A percentile compares a stretch with the other conserved stretches of the same genome.
These are phyloP conservation scores for Aporrectodea caliginosa DNA, from an alignment of 1,140 invertebrate genomes.

Conservation along the genomic window DNA sequence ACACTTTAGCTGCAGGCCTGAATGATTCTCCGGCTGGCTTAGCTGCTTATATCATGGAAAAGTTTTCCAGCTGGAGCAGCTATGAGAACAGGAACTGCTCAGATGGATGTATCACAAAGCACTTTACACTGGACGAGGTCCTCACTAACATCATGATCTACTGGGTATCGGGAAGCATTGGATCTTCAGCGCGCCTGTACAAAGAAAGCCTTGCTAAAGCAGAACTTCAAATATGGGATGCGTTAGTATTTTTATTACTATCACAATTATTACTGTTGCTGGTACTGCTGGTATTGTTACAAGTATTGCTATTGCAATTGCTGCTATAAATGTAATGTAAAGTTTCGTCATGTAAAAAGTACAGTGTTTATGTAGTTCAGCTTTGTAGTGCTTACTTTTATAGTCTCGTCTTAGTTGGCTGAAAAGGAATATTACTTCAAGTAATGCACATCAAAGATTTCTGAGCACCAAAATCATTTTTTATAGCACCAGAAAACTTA, in stretches of 20 bases:
- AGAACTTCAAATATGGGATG: slow-evolving; percentile 56
- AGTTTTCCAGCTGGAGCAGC: slow-evolving; percentile 76
- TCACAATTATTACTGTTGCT: slow-evolving; percentile 28
- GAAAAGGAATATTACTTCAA: too few species aligned
- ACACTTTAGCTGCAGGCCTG: slow-evolving; percentile 11
- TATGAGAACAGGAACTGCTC: background rate
- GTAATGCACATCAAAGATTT: too few species aligned
- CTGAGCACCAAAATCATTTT: too few species aligned
- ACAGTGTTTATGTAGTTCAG: background rate
- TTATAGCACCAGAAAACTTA: too few species aligned
- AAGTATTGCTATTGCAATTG: too few species aligned
- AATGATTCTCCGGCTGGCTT: slow-evolving; percentile 65
- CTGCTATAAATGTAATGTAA: too few species aligned
- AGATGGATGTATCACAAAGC: slow-evolving; percentile 69
- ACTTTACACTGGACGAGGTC: slow-evolving; percentile 68
- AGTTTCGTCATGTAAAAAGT: too few species aligned
- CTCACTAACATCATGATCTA: slow-evolving; percentile 87
- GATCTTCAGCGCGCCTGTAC: slow-evolving; percentile 72
- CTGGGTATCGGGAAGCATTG: slow-evolving; percentile 73
- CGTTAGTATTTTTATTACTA: slow-evolving; percentile 37
- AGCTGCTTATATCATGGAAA: slow-evolving; percentile 79
- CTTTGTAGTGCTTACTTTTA: background rate
- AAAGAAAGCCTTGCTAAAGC: slow-evolving; percentile 62
- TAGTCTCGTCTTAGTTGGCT: background rate
- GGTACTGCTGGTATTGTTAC: too few species aligned